Conservation (phyloP, 1,140 invertebrate species). For the Atta cephalotes region DNA sequence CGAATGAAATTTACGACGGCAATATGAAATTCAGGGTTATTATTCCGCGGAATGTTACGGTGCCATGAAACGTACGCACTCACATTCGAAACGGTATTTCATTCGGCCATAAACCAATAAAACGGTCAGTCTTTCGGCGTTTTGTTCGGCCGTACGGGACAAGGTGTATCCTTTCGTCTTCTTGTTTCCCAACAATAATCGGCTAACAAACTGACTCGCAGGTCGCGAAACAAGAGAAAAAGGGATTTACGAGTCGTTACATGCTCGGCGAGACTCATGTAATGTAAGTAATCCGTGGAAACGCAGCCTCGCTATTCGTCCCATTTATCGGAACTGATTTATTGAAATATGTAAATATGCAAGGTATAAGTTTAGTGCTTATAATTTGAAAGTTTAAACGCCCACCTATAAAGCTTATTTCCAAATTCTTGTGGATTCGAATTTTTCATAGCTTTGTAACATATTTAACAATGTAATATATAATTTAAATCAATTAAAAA, state of each 20-base stretch:
- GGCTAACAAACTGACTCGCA: constrained; percentile 66
- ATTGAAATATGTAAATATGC: constrained; percentile 8
- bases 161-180: neutral
- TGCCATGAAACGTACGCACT: constrained; percentile 20
- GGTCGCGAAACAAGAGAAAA: constrained; percentile 65
- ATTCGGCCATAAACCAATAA: constrained; percentile 77
- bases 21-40: constrained; percentile 26
- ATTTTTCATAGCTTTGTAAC: neutral
- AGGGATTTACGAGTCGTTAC: constrained; percentile 69
- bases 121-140: constrained; percentile 71
- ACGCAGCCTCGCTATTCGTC: constrained; percentile 4
- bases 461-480: neutral
- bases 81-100: constrained; percentile 34
- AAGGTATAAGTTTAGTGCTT: neutral
- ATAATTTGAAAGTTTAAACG: neutral
- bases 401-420: neutral
- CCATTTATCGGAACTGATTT: constrained; percentile 8
- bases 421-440: neutral
- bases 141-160: constrained; percentile 50
- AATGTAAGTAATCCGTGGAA: neutral
- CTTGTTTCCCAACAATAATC: constrained; percentile 61
- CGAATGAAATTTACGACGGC: constrained; percentile 28
- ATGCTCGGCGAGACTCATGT: constrained; percentile 17
- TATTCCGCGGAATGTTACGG: constrained; percentile 17
- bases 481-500: neutral